Percentiles rank a stretch among this genome's conserved stretches.
Evolutionary conservation across 1,140 invertebrate species (phyloP).

Genomic region (Drosophila carrolli): DNA sequence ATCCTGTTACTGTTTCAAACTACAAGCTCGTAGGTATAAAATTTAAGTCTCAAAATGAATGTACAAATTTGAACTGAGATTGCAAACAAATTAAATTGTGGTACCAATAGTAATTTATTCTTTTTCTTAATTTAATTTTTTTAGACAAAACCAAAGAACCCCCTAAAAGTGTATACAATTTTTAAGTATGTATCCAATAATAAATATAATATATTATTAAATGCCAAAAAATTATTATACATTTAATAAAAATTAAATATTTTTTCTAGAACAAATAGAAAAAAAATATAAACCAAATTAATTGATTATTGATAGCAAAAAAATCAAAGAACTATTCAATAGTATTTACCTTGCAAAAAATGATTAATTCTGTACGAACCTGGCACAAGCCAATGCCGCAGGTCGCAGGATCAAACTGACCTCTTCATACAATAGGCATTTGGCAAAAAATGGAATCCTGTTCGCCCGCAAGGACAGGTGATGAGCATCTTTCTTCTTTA

Average conservation of each 20-base stretch:
- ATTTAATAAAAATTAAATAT: background rate
- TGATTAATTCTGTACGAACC: background rate
- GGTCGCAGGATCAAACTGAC: conserved; percentile 35
- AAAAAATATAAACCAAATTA: background rate
- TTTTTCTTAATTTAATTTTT: no score
- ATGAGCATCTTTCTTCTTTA: conserved; percentile 57
- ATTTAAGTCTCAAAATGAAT: no score
- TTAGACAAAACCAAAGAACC: no score
- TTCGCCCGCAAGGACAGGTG: conserved; percentile 62
- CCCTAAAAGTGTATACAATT: no score
- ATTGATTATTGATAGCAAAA: no score
- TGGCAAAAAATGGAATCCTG: conserved; percentile 24
- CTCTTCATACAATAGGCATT: conserved; percentile 53
- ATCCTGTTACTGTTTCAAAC: no score
- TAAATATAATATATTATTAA: background rate
- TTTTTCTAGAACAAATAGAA: background rate
- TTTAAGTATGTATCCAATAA: no score
- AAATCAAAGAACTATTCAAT: background rate
- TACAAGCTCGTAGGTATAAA: no score
- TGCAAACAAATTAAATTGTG: no score
- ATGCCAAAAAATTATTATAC: background rate
- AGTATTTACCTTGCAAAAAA: conserved; percentile 4
- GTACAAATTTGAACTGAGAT: no score
- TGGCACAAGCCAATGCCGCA: conserved; percentile 49
- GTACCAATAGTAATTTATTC: no score